A percentile compares a stretch with the other conserved stretches of the same genome.
Conservation (phyloP, 2,797 vertebrate species). For the Coreius guichenoti region DNA sequence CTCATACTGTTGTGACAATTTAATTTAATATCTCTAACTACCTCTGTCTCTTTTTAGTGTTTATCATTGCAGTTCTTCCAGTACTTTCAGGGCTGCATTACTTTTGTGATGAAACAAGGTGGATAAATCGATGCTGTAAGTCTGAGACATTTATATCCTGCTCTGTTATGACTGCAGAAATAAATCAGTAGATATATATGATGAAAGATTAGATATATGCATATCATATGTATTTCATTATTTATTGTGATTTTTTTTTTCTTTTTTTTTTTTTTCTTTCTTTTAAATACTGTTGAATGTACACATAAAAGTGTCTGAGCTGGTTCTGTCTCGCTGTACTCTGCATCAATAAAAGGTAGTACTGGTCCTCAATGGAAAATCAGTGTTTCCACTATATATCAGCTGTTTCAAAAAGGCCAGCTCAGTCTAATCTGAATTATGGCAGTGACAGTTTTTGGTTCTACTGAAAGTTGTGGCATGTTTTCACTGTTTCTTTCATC, state of each 20-base stretch:
- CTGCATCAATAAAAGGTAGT: neutral
- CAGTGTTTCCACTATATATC: neutral
- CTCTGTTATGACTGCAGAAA: neutral
- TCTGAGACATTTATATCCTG: neutral
- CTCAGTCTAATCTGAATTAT: no score
- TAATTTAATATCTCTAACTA: neutral
- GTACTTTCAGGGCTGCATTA: rapidly evolving
- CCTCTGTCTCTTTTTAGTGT: neutral
- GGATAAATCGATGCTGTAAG: neutral
- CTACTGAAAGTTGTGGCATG: neutral
- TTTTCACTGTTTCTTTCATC: neutral
- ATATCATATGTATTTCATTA: neutral
- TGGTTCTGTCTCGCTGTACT: neutral
- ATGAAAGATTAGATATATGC: neutral
- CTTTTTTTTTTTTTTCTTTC: no score
- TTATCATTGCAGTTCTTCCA: neutral
- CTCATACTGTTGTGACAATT: neutral
- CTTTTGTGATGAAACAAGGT: rapidly evolving
- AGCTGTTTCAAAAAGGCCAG: neutral
- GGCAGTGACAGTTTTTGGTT: neutral
- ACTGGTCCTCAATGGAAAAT: neutral
- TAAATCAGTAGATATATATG: neutral
- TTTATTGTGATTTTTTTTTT: neutral
- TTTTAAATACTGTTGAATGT: neutral
- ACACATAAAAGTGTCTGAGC: neutral